Percentiles rank a stretch among this genome's conserved stretches.
phyloP scores from a whole-genome alignment of 2,113 vertebrate genomes.

The Petromus typicus region DNA sequence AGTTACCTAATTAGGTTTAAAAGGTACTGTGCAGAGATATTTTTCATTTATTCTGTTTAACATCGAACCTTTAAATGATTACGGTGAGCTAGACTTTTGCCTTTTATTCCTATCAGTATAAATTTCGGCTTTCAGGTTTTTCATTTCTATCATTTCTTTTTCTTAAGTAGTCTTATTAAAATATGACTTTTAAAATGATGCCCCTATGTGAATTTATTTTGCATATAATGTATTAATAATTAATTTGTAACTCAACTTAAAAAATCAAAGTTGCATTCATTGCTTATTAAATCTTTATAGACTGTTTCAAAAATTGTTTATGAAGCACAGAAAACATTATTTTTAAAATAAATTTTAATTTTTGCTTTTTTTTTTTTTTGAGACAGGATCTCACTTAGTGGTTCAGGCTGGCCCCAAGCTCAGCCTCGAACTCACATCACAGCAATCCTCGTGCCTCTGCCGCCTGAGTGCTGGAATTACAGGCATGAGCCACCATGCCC shows the following conservation, averaged over 20 bases:
- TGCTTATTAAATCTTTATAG: neutral
- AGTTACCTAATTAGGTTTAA: constrained; percentile 26
- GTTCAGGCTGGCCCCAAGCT: too few relatives aligned
- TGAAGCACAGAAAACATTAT: neutral
- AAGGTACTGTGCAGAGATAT: constrained; percentile 1
- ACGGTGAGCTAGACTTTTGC: neutral
- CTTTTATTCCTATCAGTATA: constrained; percentile 26
- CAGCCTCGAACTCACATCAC: too few relatives aligned
- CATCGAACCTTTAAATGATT: neutral
- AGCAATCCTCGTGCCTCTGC: too few relatives aligned
- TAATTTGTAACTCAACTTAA: neutral
- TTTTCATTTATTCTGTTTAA: constrained; percentile 11
- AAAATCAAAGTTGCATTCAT: constrained; percentile 17
- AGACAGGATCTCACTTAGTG: too few relatives aligned
- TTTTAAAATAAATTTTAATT: constrained; percentile 35
- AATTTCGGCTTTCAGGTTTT: neutral
- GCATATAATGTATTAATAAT: neutral
- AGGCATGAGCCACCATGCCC: too few relatives aligned
- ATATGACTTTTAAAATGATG: neutral
- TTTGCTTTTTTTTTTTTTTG: neutral
- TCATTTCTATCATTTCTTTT: neutral
- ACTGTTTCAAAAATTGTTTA: neutral
- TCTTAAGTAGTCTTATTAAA: neutral
- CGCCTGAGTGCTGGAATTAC: too few relatives aligned
- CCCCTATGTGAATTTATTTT: neutral